These are phyloP conservation scores for Thymelicus sylvestris DNA, from an alignment of 2,888 invertebrate species.

Conservation along the genomic window DNA sequence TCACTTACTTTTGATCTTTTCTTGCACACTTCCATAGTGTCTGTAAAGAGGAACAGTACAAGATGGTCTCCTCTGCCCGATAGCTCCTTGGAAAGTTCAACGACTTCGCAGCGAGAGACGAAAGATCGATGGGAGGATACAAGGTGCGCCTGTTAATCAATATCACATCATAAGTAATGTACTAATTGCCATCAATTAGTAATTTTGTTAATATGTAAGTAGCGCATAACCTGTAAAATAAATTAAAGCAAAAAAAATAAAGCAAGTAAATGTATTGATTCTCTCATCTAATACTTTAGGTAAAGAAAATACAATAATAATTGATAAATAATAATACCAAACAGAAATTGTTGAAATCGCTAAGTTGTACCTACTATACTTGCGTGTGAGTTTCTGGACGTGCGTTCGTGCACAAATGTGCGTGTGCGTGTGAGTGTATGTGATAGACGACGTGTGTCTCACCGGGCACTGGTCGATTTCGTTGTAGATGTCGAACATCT, in stretches of 20 bases:
- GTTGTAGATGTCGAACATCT: conserved; percentile 98
- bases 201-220: too few relatives aligned
- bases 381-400: not conserved
- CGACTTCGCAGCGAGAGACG: conserved; percentile 94
- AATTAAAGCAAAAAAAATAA: too few relatives aligned
- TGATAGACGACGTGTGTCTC: conserved; percentile 45
- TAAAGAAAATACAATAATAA: too few relatives aligned
- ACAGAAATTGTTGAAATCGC: too few relatives aligned
- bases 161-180: not conserved
- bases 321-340: too few relatives aligned
- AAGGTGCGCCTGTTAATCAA: conserved; percentile 89
- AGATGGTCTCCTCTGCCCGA: conserved; percentile 94
- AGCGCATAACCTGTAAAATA: too few relatives aligned
- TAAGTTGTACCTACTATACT: too few relatives aligned
- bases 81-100: conserved; percentile 92
- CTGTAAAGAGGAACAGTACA: conserved; percentile 96
- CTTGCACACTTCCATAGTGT: conserved; percentile 96
- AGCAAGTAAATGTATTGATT: too few relatives aligned
- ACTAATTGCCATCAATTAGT: too few relatives aligned
- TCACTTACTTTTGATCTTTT: conserved; percentile 88
- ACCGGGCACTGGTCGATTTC: conserved; percentile 99
- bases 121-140: conserved; percentile 97
- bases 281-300: too few relatives aligned
- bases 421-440: not conserved
- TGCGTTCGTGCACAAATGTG: not conserved